Evolutionary conservation across 2,113 vertebrate species (phyloP).

Genomic region (Urocitellus parryii): DNA sequence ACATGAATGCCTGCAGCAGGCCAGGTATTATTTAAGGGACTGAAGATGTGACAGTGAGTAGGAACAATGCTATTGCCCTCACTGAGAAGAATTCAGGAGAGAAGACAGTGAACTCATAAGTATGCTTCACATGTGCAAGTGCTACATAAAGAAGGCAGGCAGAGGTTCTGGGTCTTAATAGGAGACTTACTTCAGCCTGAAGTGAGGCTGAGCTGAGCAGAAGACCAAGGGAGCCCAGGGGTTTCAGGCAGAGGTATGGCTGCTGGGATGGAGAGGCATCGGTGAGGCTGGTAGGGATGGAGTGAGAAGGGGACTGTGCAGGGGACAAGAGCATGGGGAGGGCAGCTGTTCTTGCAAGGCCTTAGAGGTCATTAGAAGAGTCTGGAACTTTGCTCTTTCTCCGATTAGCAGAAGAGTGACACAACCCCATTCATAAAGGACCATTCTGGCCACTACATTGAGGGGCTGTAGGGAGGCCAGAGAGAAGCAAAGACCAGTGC

Average conservation of each 20-base stretch:
- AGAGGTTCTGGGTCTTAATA: not conserved
- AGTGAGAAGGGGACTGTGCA: too few relatives aligned
- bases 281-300: not conserved
- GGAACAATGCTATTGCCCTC: not conserved
- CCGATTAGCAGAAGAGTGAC: not conserved
- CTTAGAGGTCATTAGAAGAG: not conserved
- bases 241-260: not conserved
- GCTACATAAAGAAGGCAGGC: not conserved
- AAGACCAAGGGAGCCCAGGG: not conserved
- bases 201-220: not conserved
- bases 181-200: not conserved
- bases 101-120: not conserved
- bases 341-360: not conserved
- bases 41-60: not conserved
- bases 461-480: not conserved
- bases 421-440: not conserved
- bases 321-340: not conserved
- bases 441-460: not conserved
- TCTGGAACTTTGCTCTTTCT: not conserved
- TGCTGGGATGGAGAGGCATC: not conserved
- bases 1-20: not conserved
- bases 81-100: not conserved
- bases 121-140: too few relatives aligned
- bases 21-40: not conserved
- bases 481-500: too few relatives aligned